Percentiles rank a stretch among this genome's conserved stretches.
phyloP scores from a whole-genome alignment of 2,113 vertebrate genomes.

The Cebus imitator region DNA sequence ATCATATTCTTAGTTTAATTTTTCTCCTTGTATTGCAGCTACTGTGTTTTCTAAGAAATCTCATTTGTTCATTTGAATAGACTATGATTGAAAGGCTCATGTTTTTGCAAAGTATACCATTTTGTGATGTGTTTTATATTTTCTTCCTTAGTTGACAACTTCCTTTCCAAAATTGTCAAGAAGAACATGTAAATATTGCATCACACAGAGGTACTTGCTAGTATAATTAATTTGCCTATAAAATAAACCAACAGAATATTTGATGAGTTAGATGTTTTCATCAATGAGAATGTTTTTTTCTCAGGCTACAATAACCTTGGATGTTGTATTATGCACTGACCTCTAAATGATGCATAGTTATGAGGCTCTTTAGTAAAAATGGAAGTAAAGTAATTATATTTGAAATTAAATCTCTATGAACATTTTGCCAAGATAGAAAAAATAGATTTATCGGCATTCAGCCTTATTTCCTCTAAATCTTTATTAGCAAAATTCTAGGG shows the following conservation, averaged over 20 bases:
- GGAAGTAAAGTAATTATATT: background rate
- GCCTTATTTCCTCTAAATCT: background rate
- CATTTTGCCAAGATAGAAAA: background rate
- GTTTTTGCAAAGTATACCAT: conserved; percentile 27
- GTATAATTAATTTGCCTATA: background rate
- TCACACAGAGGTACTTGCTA: background rate
- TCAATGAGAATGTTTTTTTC: background rate
- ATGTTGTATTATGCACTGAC: background rate
- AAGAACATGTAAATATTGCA: background rate
- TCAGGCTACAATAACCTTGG: background rate
- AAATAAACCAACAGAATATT: background rate
- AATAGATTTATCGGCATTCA: background rate
- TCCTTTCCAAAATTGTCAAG: background rate
- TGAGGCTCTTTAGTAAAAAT: background rate
- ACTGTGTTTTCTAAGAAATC: background rate
- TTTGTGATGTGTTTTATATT: conserved; percentile 18
- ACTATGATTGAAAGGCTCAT: background rate
- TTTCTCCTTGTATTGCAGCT: background rate
- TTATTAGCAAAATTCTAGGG: background rate
- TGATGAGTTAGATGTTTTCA: conserved; percentile 11
- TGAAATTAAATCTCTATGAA: background rate
- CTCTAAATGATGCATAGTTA: background rate
- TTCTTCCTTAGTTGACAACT: conserved; percentile 5
- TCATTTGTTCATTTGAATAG: background rate
- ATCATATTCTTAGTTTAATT: background rate